Base-by-base conservation (phyloP, 2,113 vertebrate species). In the Trachemys scripta region DNA sequence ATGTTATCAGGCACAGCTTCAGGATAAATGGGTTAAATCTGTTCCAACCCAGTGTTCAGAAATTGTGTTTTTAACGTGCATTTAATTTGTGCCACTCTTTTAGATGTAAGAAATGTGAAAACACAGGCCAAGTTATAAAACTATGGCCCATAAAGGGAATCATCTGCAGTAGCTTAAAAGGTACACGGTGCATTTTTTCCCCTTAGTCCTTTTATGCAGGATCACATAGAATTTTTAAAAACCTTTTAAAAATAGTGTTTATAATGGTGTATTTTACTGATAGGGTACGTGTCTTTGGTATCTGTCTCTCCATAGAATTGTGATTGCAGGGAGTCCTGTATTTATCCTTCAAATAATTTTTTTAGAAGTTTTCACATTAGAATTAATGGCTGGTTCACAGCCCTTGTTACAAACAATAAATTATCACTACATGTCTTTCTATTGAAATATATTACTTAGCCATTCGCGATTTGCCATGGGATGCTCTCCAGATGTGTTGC, bases 401-500 rank as follows among this genome's bases (percentile, higher is more conserved):
- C 62, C 89, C 94, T 84, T 85, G 88, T 91, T 97, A 93, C 94
- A 96, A 97, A 87, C 87, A 95, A 98, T 98, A 98, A 98, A 98
- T 98, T 98, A 98, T 96, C 85, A 90, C 97, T 98, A 87, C 94
- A 95, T 92, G 95, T 98, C 98, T 97, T 96, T 85, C 96, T 96
- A 97, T 97, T 96, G 98, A 98, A 98, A 97, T 94, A 98, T 97
- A 98, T 98, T 98, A 97, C 98, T 98, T 98, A 98, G 92, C 95
- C 97, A 97, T 98, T 98, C 96, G 96, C 96, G 93, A 96, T 98
- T 98, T 98, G 97, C 97, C 97, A 88, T 24, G 93, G 98, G 98
- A 98, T 98, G 98, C 97, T 98, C 96, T 98, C 98, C 98, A 98
- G 98, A 98, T 98, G 98, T 98, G 98, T 97, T 97, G 95, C 96